A percentile compares a stretch with the other conserved stretches of the same genome.
These are phyloP conservation scores for Rhinatrema bivittatum DNA, from an alignment of 2,797 vertebrate genomes.

Conservation along the genomic window DNA sequence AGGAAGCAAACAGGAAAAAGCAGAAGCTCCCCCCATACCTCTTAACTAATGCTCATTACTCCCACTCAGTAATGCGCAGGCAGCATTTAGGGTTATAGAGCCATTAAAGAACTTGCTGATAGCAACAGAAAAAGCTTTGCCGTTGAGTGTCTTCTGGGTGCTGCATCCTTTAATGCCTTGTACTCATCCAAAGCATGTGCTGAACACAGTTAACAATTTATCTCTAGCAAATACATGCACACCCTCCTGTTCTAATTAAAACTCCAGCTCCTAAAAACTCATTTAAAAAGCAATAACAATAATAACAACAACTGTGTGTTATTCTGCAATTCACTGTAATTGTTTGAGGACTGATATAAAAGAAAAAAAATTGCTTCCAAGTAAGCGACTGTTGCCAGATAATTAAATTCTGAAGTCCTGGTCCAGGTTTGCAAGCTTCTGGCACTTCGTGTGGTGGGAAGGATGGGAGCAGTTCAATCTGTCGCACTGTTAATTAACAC, in stretches of 20 bases:
- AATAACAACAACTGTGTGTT: slow-evolving; percentile 11
- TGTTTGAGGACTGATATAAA: slow-evolving; percentile 21
- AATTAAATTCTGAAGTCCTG: neutral
- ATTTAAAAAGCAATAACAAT: slow-evolving; percentile 39
- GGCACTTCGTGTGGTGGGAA: slow-evolving; percentile 10
- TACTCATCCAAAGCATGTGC: slow-evolving; percentile 11
- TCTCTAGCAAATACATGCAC: slow-evolving; percentile 21
- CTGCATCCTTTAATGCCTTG: slow-evolving; percentile 16
- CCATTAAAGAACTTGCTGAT: slow-evolving; percentile 55
- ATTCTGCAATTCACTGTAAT: slow-evolving; percentile 29
- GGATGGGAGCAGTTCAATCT: neutral
- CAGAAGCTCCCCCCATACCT: slow-evolving; percentile 34
- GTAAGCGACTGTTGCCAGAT: slow-evolving; percentile 13
- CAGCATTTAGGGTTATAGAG: slow-evolving; percentile 50
- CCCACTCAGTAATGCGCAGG: slow-evolving; percentile 42
- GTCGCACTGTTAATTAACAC: slow-evolving; percentile 16
- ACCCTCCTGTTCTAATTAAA: slow-evolving; percentile 25
- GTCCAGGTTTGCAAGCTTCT: neutral
- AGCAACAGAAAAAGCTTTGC: slow-evolving; percentile 42
- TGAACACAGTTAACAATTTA: slow-evolving; percentile 18
- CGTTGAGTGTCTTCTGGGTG: slow-evolving; percentile 22
- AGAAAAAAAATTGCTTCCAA: slow-evolving; percentile 21
- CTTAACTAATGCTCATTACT: slow-evolving; percentile 56
- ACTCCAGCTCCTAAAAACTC: slow-evolving; percentile 24
- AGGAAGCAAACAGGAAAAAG: slow-evolving; percentile 6